A percentile compares a stretch with the other conserved stretches of the same genome.
Evolutionary conservation across 2,888 invertebrate species (phyloP).

Genomic region (Sphecodes monilicornis): DNA sequence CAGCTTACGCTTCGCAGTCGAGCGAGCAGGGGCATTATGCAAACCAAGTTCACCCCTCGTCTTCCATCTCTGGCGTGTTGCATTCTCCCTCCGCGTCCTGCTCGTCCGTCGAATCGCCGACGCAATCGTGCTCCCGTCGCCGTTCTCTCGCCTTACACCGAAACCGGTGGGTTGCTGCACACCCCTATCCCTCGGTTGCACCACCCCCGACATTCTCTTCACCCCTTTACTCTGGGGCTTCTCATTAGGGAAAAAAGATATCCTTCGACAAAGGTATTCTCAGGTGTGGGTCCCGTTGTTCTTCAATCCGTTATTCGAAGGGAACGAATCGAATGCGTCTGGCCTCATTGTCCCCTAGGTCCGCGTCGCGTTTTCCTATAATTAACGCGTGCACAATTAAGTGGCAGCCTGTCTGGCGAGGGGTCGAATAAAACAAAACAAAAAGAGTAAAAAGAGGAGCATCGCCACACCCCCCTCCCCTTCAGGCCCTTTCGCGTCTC

Average conservation of each 20-base stretch:
- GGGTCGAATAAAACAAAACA: background rate
- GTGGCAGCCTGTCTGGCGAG: conserved; percentile 34
- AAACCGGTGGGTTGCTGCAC: conserved; percentile 5
- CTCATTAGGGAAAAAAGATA: conserved; percentile 66
- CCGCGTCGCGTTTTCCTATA: conserved; percentile 44
- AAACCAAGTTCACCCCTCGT: conserved; percentile 75
- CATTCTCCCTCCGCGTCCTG: conserved; percentile 17
- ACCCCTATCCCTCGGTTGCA: background rate
- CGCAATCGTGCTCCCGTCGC: conserved; percentile 56
- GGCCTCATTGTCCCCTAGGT: conserved; percentile 34
- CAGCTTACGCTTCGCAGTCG: conserved; percentile 78
- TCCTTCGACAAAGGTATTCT: conserved; percentile 58
- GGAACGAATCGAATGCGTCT: conserved; percentile 55
- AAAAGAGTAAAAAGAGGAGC: background rate
- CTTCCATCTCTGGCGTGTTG: conserved; percentile 57
- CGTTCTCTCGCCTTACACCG: conserved; percentile 44
- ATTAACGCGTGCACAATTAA: conserved; percentile 59
- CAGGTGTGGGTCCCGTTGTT: conserved; percentile 48
- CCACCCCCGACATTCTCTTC: conserved; percentile 34
- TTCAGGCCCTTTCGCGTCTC: background rate
- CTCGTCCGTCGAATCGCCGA: conserved; percentile 50
- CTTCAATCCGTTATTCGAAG: conserved; percentile 42
- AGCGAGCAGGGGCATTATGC: conserved; percentile 78
- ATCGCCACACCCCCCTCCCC: background rate
- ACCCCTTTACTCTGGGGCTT: conserved; percentile 50